Conservation (phyloP, 2,888 invertebrate genomes). For the Tetramorium bicarinatum region DNA sequence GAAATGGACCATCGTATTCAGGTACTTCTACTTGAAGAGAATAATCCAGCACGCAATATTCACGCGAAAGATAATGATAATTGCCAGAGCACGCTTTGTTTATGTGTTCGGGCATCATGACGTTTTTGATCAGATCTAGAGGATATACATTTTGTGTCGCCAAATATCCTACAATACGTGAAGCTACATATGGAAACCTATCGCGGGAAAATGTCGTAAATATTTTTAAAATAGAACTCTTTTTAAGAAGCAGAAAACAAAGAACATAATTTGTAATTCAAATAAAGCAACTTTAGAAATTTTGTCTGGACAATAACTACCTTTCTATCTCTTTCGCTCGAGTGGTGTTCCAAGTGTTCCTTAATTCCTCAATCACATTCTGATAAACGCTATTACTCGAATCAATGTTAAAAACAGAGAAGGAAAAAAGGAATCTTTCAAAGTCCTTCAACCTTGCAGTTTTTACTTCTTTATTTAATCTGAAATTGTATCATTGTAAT, state of each 20-base stretch:
- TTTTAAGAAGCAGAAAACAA: background rate
- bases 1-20: constrained; percentile 88
- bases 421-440: constrained; percentile 90
- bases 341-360: constrained; percentile 66
- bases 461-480: constrained; percentile 87
- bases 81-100: constrained; percentile 88
- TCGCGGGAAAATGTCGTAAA: constrained; percentile 31
- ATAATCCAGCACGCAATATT: constrained; percentile 89
- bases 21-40: constrained; percentile 89
- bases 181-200: constrained; percentile 70
- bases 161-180: constrained; percentile 50
- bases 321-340: constrained; percentile 25
- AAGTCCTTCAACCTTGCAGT: constrained; percentile 91
- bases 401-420: constrained; percentile 89
- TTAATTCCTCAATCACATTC: constrained; percentile 87
- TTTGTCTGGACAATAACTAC: constrained; percentile 34
- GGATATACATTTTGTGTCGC: constrained; percentile 53
- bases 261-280: background rate
- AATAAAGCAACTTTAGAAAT: background rate
- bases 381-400: constrained; percentile 86
- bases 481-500: constrained; percentile 51
- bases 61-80: constrained; percentile 86
- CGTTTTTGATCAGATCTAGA: constrained; percentile 87
- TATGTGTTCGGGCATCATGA: constrained; percentile 89
- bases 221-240: background rate